A percentile compares a stretch with the other conserved stretches of the same genome.
Evolutionary conservation across 2,888 invertebrate species (phyloP).

Genomic region (Hetaerina titia): DNA sequence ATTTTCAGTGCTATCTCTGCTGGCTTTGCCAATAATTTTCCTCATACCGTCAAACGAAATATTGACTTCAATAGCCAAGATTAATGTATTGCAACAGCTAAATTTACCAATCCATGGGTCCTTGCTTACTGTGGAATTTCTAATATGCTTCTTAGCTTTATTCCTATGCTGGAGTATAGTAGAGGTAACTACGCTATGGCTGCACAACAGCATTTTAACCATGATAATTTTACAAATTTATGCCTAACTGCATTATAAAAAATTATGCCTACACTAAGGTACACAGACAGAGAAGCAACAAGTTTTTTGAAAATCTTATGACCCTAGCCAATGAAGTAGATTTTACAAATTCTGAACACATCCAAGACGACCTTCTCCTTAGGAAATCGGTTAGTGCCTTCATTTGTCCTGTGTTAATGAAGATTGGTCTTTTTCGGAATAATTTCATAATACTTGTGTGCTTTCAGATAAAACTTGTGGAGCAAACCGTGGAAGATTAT

Average conservation of each 20-base stretch:
- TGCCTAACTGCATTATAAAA: not conserved
- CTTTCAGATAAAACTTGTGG: constrained; percentile 32
- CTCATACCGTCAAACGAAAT: not conserved
- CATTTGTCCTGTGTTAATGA: not conserved
- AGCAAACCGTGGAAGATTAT: constrained; percentile 1
- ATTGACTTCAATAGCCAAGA: not conserved
- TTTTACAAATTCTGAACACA: not conserved
- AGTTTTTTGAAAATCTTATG: not conserved
- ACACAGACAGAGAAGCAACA: constrained; percentile 40
- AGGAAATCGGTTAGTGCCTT: not conserved
- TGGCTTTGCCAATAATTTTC: not conserved
- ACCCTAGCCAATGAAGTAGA: constrained; percentile 1
- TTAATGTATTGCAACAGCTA: not conserved
- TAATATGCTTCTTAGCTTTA: constrained; percentile 1
- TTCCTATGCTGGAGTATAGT: constrained; percentile 30
- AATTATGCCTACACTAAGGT: not conserved
- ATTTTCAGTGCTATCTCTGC: not conserved
- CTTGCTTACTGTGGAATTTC: not conserved
- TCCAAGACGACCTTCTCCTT: not conserved
- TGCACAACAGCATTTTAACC: not conserved
- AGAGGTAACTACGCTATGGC: not conserved
- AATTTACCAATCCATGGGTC: not conserved
- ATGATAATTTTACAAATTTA: not conserved
- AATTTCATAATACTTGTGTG: not conserved
- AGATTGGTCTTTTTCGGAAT: not conserved